A percentile compares a stretch with the other conserved stretches of the same genome.
phyloP scores from a whole-genome alignment of 2,113 vertebrate species.

The Dolichallabes microphthalmus region DNA sequence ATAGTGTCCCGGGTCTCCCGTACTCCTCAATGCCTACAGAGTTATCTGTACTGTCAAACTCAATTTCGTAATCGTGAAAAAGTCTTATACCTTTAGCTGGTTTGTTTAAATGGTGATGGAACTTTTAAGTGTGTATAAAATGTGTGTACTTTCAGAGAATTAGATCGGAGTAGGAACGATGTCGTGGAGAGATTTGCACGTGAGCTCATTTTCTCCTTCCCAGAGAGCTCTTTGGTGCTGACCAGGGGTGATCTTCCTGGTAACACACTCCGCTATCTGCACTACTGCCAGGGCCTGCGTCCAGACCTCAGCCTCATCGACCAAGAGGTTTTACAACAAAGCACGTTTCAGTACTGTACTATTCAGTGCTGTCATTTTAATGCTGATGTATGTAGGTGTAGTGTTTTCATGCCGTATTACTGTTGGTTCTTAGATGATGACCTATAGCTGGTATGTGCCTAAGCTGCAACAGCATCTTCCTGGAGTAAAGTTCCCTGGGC shows the following conservation, averaged over 20 bases:
- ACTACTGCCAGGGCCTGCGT: slow-evolving; percentile 86
- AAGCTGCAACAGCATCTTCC: slow-evolving; percentile 85
- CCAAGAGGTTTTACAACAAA: slow-evolving; percentile 83
- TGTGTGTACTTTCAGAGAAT: slow-evolving; percentile 70
- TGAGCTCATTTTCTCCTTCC: slow-evolving; percentile 85
- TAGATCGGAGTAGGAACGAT: slow-evolving; percentile 84
- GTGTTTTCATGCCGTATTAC: not conserved
- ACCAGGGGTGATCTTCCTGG: slow-evolving; percentile 93
- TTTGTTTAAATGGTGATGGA: not conserved
- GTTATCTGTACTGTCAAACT: slow-evolving; percentile 9
- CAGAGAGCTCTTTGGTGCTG: slow-evolving; percentile 80
- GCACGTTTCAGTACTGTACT: not conserved
- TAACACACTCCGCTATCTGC: slow-evolving; percentile 89
- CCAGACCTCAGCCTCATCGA: slow-evolving; percentile 89
- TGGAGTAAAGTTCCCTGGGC: slow-evolving; percentile 84
- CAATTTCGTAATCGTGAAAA: slow-evolving; percentile 4
- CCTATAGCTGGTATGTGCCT: slow-evolving; percentile 91
- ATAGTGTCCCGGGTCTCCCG: slow-evolving; percentile 35
- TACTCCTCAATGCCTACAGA: slow-evolving; percentile 12
- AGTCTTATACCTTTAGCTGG: not conserved
- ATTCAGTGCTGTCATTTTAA: not conserved
- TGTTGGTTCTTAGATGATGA: slow-evolving; percentile 86
- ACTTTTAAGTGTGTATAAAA: slow-evolving; percentile 15
- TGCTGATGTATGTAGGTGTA: not conserved
- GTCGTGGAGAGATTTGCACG: slow-evolving; percentile 86